Evolutionary conservation across 1,140 invertebrate species (phyloP), one percentile per base, ranked within the genome.

Genomic region (Pachypsylla venusta): DNA sequence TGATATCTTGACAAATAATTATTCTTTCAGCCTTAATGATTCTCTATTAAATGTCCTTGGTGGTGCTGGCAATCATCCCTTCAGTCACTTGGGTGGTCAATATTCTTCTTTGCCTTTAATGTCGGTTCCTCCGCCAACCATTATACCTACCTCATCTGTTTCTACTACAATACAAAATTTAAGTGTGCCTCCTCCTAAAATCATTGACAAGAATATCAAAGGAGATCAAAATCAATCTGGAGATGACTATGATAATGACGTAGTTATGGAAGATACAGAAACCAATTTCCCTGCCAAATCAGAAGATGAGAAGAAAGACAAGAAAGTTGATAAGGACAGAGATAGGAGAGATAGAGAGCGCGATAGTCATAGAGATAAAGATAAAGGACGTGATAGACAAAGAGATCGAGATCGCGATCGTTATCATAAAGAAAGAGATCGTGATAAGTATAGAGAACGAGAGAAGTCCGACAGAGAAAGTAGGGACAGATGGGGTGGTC

Each of bases 251-350:
- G 42, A 48, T n/a, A 22, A 48, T 48, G 42, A 48, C 22, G 42
- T 48, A 5, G 16, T 48, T 48, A 48, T 48, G 42, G 42, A 48
- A 48, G 42, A 48, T 22, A 48, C 16, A n/a, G 42, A 48, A n/a
- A 48, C n/a, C n/a, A 35, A 7, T n/a, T 35, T 35, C n/a, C 30
- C 30, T n/a, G 30, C 7, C 16, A 48, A n/a, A 48, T 22, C 4
- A 48, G 42, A 4, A 19, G 22, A 48, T 19, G 42, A 10, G 5
- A 48, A 48, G 42, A 48, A 48, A 48, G 42, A 48, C 7, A 22
- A 48, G n/a, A 5, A 22, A 48, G 42, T 19, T 48, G 42, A 22
- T 4, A 48, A 48, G 22, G 42, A 48, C 3, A 4, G 42, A n/a
- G 16, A 48, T n/a, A 19, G 22, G 7, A n/a, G 42, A n/a, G 42